Percentiles rank a stretch among this genome's conserved stretches.
Evolutionary conservation across 2,113 vertebrate species (phyloP).

Genomic region (Amia ocellicauda): DNA sequence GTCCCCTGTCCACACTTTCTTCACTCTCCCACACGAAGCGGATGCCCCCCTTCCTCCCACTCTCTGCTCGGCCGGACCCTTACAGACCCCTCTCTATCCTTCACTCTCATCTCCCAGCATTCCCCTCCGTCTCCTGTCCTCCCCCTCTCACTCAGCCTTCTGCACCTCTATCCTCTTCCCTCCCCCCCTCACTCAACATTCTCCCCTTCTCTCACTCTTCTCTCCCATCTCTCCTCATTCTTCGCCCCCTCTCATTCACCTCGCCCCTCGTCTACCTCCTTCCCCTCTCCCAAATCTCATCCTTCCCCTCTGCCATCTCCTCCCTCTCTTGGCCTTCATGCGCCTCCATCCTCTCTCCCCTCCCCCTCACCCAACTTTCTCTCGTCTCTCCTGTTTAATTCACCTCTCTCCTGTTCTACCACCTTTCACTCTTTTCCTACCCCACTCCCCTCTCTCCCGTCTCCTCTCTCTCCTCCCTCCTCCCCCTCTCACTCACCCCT

Average conservation of each 20-base stretch:
- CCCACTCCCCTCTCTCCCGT: conserved; percentile 5
- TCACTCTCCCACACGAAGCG: too few species aligned
- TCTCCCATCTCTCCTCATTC: background rate
- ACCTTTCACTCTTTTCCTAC: background rate
- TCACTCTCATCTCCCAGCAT: too few species aligned
- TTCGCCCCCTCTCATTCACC: background rate
- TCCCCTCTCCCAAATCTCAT: background rate
- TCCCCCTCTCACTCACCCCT: background rate
- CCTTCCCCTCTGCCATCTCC: background rate
- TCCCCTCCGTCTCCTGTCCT: background rate
- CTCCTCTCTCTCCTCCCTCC: background rate
- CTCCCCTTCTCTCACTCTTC: background rate
- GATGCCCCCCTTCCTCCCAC: too few species aligned
- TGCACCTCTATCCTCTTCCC: too few species aligned
- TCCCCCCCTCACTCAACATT: background rate
- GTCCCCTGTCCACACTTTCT: too few species aligned
- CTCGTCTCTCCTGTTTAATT: background rate
- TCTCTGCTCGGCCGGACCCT: too few species aligned
- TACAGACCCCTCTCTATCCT: too few species aligned
- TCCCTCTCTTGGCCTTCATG: background rate
- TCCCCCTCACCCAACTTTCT: background rate
- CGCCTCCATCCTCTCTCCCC: background rate
- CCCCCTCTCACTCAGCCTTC: too few species aligned
- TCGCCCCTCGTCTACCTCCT: background rate
- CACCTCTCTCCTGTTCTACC: background rate